Evolutionary conservation across 2,888 invertebrate genomes (phyloP).

Genomic region (Ptychoptera contaminata): DNA sequence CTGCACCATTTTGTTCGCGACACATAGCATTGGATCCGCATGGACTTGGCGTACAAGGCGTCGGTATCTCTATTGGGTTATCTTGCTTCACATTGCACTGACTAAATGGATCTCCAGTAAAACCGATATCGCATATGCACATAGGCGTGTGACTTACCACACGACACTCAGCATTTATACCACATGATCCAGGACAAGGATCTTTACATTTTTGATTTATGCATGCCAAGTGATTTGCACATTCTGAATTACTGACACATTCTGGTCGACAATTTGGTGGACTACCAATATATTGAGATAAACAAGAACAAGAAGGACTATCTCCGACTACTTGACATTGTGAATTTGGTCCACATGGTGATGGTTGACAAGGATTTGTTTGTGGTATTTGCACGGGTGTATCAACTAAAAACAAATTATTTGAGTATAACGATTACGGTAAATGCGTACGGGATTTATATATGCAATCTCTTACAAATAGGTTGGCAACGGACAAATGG

Average conservation of each 20-base stretch:
- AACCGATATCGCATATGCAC: conserved; percentile 39
- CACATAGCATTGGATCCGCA: conserved; percentile 57
- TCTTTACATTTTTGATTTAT: conserved; percentile 56
- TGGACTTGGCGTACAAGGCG: conserved; percentile 50
- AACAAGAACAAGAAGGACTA: conserved; percentile 48
- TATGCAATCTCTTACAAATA: conserved; percentile 24
- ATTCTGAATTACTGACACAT: conserved; percentile 57
- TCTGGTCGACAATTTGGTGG: conserved; percentile 61
- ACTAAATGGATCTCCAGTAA: conserved; percentile 48
- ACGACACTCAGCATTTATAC: conserved; percentile 50
- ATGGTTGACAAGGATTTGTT: conserved; percentile 44
- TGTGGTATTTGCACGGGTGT: conserved; percentile 19
- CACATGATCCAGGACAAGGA: conserved; percentile 58
- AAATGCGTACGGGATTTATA: conserved; percentile 4
- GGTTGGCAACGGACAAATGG: conserved; percentile 47
- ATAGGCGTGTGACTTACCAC: conserved; percentile 56
- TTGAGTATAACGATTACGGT: not conserved
- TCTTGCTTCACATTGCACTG: conserved; percentile 30
- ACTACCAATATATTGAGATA: conserved; percentile 46
- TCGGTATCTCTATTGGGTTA: conserved; percentile 6
- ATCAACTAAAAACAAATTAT: conserved; percentile 7
- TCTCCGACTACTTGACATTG: conserved; percentile 44
- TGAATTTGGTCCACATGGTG: conserved; percentile 51
- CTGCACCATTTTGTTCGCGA: conserved; percentile 40
- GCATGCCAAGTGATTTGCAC: conserved; percentile 47